These are phyloP conservation scores for Brachirus orientalis DNA, from an alignment of 2,113 vertebrate species.

Conservation along the genomic window DNA sequence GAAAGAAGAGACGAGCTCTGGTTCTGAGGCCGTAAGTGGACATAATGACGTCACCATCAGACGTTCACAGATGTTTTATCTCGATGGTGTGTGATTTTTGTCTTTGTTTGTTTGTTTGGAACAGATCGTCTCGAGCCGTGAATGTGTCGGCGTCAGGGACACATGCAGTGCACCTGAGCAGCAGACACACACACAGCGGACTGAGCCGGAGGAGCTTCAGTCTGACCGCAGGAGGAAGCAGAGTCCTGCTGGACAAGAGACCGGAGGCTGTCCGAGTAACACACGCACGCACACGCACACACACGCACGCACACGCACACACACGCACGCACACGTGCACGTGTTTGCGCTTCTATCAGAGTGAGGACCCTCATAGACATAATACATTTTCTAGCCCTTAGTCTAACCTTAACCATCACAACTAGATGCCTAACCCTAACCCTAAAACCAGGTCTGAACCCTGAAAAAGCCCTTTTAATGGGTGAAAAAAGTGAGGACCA, in stretches of 20 bases:
- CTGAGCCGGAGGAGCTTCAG: slow-evolving; percentile 27
- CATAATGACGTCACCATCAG: neutral
- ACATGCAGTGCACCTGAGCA: slow-evolving; percentile 3
- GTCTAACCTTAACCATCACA: too few species aligned
- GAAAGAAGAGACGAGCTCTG: neutral
- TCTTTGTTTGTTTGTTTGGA: neutral
- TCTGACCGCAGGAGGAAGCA: slow-evolving; percentile 28
- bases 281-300: neutral
- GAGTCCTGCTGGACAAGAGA: slow-evolving; percentile 46
- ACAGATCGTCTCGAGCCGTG: slow-evolving; percentile 15
- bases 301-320: too few species aligned
- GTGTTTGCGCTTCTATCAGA: too few species aligned
- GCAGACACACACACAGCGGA: slow-evolving; percentile 6
- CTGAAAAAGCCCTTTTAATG: too few species aligned
- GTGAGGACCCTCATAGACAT: too few species aligned
- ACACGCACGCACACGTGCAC: too few species aligned
- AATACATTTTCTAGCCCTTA: too few species aligned
- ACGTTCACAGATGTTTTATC: neutral
- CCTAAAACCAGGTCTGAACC: too few species aligned
- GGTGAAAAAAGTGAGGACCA: too few species aligned
- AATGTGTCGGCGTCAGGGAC: neutral
- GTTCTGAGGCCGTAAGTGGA: slow-evolving; percentile 40
- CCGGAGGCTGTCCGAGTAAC: slow-evolving; percentile 34
- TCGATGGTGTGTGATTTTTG: too few species aligned
- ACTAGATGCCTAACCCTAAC: too few species aligned